These are phyloP conservation scores for Mustela erminea DNA, from an alignment of 2,797 vertebrate genomes.

Conservation along the genomic window DNA sequence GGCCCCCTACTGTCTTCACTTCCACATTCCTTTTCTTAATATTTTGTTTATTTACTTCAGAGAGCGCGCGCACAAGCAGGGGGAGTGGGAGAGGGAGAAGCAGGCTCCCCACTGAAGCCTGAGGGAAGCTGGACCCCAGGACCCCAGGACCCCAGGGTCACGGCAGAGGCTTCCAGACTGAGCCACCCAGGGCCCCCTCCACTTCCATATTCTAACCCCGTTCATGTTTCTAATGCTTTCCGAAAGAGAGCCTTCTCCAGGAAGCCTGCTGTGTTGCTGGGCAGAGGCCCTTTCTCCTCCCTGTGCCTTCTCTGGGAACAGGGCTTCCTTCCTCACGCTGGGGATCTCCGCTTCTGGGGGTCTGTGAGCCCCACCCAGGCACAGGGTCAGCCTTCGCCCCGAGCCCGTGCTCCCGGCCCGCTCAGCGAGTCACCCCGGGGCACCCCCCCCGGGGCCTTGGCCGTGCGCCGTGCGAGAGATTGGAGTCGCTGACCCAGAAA, in stretches of 20 bases:
- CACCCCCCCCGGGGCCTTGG: rapidly evolving
- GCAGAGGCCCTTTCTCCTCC: neutral
- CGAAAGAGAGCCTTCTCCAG: neutral
- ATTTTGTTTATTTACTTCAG: neutral
- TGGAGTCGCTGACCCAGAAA: neutral
- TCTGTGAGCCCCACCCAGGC: rapidly evolving
- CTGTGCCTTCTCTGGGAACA: rapidly evolving
- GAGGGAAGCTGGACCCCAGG: neutral
- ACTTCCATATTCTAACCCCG: neutral
- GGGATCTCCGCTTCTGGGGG: neutral
- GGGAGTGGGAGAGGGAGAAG: neutral
- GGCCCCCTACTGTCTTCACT: neutral
- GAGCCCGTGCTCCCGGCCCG: neutral
- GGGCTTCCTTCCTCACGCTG: rapidly evolving
- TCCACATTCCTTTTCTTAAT: neutral
- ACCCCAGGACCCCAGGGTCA: neutral
- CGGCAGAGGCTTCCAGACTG: neutral
- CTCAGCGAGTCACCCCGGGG: rapidly evolving
- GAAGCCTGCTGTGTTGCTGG: neutral
- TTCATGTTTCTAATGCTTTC: neutral
- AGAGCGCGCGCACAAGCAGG: neutral
- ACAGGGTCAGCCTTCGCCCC: rapidly evolving
- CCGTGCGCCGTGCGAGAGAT: no score
- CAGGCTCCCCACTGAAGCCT: neutral
- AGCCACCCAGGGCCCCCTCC: neutral